Evolutionary conservation across 2,888 invertebrate species (phyloP).

Genomic region (Branchipolynoe longqiensis): DNA sequence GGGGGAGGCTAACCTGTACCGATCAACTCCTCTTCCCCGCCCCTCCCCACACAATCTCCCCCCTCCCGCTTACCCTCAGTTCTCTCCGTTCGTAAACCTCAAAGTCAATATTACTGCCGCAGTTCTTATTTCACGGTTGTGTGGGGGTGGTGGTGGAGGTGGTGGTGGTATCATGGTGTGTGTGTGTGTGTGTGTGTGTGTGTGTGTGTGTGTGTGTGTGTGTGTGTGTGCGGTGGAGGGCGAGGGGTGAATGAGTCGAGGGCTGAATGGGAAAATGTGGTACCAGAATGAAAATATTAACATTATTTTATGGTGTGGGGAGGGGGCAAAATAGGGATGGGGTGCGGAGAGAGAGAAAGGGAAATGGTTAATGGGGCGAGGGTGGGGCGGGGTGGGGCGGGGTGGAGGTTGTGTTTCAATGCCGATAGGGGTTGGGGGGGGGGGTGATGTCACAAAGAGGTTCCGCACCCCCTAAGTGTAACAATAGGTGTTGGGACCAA

Average conservation of each 20-base stretch:
- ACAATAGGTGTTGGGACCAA: constrained; percentile 42
- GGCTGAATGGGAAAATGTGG: not conserved
- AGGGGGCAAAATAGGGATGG: not conserved
- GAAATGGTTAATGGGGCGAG: not conserved
- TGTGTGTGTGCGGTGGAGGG: no score
- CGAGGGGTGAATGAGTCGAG: no score
- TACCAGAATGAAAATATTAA: constrained; percentile 19
- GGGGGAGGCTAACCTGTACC: not conserved
- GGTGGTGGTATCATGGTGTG: not conserved
- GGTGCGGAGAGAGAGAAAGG: not conserved
- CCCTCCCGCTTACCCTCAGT: no score
- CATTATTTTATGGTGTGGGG: not conserved
- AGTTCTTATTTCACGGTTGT: constrained; percentile 29
- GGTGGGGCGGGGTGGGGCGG: no score
- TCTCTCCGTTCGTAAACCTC: no score
- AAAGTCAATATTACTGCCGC: no score
- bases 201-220: no score
- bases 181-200: no score
- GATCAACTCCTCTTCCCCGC: not conserved
- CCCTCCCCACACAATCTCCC: not conserved
- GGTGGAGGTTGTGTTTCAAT: no score
- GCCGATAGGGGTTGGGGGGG: no score
- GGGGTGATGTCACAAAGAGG: not conserved
- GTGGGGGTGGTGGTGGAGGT: not conserved
- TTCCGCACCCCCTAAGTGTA: not conserved